Percentiles rank a stretch among this genome's conserved stretches.
These are phyloP conservation scores for Halocynthia aurantium DNA, from an alignment of 23 tunicate species.

Conservation along the genomic window DNA sequence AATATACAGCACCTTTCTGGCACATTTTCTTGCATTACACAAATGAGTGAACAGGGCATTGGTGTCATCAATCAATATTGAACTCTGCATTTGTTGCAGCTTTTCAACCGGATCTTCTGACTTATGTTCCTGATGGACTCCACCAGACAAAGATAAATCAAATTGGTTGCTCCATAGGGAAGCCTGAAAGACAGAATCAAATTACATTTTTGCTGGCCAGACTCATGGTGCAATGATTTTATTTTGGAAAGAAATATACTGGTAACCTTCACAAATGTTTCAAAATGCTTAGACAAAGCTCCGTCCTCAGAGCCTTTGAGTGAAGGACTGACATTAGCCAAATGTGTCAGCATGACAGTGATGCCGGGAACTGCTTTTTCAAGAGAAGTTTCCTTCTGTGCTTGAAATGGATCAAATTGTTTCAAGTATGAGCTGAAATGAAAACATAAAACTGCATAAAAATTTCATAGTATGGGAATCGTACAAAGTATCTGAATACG, in stretches of 20 bases:
- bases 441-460: background rate
- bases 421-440: slow-evolving; percentile 43
- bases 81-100: slow-evolving; percentile 18
- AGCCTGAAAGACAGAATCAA: slow-evolving; percentile 24
- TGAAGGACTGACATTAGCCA: background rate
- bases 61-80: slow-evolving; percentile 37
- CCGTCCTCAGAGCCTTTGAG: background rate
- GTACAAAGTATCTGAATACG: no score
- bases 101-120: slow-evolving; percentile 33
- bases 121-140: slow-evolving; percentile 34
- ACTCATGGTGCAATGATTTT: background rate
- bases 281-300: slow-evolving; percentile 9
- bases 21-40: slow-evolving; percentile 1
- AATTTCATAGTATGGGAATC: no score
- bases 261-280: slow-evolving; percentile 57
- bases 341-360: slow-evolving; percentile 27
- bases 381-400: slow-evolving; percentile 41
- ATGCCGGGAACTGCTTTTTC: slow-evolving; percentile 44
- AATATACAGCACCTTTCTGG: slow-evolving; percentile 7
- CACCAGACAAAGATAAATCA: slow-evolving; percentile 87
- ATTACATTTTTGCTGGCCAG: background rate
- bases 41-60: slow-evolving; percentile 28
- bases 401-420: slow-evolving; percentile 48
- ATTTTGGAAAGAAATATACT: background rate
- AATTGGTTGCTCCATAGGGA: slow-evolving; percentile 89